Conservation (phyloP, 2,797 vertebrate species). For the Garrulus glandarius region DNA sequence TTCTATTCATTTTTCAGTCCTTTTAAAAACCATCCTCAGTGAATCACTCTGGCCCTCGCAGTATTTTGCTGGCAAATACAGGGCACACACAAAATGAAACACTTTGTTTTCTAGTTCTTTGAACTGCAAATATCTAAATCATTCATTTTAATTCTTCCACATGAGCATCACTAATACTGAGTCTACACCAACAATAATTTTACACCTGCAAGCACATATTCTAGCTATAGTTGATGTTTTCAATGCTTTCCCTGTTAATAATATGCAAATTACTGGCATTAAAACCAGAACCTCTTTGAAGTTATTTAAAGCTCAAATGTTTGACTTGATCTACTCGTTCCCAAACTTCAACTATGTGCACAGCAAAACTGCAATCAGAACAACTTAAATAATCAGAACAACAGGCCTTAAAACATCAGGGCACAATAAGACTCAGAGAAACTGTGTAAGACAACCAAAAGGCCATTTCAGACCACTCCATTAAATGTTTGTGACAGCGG, state of each 20-base stretch:
- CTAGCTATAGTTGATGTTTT: background rate
- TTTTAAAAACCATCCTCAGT: background rate
- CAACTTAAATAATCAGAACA: background rate
- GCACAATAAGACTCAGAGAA: background rate
- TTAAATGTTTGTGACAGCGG: background rate
- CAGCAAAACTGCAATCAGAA: background rate
- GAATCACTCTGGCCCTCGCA: background rate
- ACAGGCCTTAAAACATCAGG: background rate
- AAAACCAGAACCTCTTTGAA: slow-evolving; percentile 28
- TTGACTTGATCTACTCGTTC: background rate
- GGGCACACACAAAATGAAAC: background rate
- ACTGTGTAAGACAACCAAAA: background rate
- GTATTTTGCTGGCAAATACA: background rate
- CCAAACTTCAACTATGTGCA: background rate
- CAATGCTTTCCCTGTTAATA: background rate
- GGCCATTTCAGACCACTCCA: background rate
- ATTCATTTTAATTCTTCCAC: background rate
- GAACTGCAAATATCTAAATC: background rate
- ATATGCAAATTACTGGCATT: background rate
- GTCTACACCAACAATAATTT: background rate
- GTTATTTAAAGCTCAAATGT: slow-evolving; percentile 22
- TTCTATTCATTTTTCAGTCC: background rate
- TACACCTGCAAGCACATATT: background rate
- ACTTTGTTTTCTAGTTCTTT: background rate
- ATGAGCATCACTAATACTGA: background rate